These are phyloP conservation scores for Cinara cedri DNA, from an alignment of 2,888 invertebrate genomes.

Conservation along the genomic window DNA sequence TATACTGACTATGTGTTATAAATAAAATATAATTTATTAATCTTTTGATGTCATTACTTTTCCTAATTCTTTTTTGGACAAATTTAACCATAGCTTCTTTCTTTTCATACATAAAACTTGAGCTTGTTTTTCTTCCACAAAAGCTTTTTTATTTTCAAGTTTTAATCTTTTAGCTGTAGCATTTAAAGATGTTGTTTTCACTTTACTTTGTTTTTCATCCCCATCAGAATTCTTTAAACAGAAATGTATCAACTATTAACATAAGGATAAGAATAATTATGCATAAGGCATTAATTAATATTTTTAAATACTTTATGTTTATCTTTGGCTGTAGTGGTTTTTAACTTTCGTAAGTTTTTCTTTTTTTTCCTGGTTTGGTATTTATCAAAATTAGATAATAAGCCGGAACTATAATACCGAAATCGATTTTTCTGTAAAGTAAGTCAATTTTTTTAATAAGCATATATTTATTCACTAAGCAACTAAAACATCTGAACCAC, in stretches of 20 bases:
- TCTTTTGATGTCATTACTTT: slow-evolving; percentile 67
- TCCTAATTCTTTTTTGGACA: slow-evolving; percentile 91
- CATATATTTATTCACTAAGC: no score
- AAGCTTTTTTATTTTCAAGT: slow-evolving; percentile 62
- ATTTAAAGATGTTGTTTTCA: slow-evolving; percentile 42
- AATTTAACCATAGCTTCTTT: slow-evolving; percentile 83
- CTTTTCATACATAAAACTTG: slow-evolving; percentile 83
- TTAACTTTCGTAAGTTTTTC: slow-evolving; percentile 64
- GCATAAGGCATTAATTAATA: background rate
- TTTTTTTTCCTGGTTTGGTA: slow-evolving; percentile 75
- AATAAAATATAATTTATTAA: background rate
- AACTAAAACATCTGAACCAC: no score
- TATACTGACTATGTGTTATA: no score
- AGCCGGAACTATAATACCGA: slow-evolving; percentile 89
- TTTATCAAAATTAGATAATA: slow-evolving; percentile 86
- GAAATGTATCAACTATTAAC: background rate
- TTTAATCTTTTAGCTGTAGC: slow-evolving; percentile 51
- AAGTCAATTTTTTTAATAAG: slow-evolving; percentile 17
- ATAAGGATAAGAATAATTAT: no score
- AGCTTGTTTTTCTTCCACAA: slow-evolving; percentile 69
- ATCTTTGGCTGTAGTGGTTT: slow-evolving; percentile 63
- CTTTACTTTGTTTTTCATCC: slow-evolving; percentile 46
- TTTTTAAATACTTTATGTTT: slow-evolving; percentile 55
- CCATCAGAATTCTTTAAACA: slow-evolving; percentile 24
- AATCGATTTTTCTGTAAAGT: slow-evolving; percentile 75